A percentile compares a stretch with the other conserved stretches of the same genome.
Conservation (phyloP, 2,797 vertebrate species). For the Coregonus suidteri region DNA sequence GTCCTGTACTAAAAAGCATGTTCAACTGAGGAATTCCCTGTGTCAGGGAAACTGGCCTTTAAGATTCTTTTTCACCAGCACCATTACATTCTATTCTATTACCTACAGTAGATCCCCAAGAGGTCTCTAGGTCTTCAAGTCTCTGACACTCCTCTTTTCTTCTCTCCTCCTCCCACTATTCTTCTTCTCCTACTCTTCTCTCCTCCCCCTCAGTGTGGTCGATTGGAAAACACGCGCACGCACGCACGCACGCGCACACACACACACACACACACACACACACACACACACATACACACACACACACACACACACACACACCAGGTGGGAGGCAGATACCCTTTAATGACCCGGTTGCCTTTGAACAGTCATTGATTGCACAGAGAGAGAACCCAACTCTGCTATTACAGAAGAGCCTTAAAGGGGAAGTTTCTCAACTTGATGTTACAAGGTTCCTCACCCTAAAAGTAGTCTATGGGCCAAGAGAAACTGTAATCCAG, state of each 20-base stretch:
- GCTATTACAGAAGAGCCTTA: slow-evolving; percentile 57
- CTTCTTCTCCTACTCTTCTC: slow-evolving; percentile 32
- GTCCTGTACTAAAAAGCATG: too few relatives aligned
- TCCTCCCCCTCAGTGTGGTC: slow-evolving; percentile 12
- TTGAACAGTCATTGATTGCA: slow-evolving; percentile 72
- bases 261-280: neutral
- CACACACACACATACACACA: neutral
- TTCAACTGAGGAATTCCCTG: too few relatives aligned
- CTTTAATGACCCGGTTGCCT: slow-evolving; percentile 73
- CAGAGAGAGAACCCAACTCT: slow-evolving; percentile 40
- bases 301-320: slow-evolving; percentile 1
- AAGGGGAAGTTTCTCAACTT: slow-evolving; percentile 32
- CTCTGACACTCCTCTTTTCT: slow-evolving; percentile 15
- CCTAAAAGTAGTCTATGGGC: neutral
- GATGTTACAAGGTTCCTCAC: neutral
- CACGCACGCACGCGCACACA: neutral
- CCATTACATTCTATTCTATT: neutral
- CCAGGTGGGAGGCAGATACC: slow-evolving; percentile 71
- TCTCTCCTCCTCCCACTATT: slow-evolving; percentile 32
- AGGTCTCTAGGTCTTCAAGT: slow-evolving; percentile 16
- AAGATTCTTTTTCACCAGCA: too few relatives aligned
- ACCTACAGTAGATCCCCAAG: neutral
- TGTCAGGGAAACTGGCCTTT: too few relatives aligned
- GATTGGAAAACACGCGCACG: neutral
- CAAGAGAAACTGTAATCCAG: too few relatives aligned